Evolutionary conservation across 2,888 invertebrate species (phyloP).

Genomic region (Craniophora ligustri): DNA sequence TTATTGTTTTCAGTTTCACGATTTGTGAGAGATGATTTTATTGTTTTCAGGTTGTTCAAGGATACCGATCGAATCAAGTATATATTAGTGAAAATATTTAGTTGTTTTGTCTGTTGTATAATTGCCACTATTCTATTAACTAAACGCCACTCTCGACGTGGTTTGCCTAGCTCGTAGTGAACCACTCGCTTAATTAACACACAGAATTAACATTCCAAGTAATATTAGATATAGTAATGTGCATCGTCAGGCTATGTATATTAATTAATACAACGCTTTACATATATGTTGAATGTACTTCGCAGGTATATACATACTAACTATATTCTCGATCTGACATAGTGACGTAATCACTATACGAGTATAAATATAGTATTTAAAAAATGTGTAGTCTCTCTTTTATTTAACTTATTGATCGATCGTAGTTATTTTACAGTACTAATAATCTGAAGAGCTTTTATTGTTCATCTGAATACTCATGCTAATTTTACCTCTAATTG

Average conservation of each 20-base stretch:
- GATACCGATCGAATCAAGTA: constrained; percentile 83
- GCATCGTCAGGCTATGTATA: constrained; percentile 33
- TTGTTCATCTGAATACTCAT: too few species aligned
- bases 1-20: constrained; percentile 25
- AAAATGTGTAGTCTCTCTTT: too few species aligned
- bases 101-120: constrained; percentile 54
- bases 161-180: constrained; percentile 53
- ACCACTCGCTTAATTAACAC: constrained; percentile 52
- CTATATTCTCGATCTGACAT: constrained; percentile 22
- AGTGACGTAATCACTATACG: too few species aligned
- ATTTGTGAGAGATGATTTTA: constrained; percentile 56
- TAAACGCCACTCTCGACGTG: constrained; percentile 71
- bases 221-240: constrained; percentile 25
- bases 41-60: constrained; percentile 84
- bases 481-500: too few species aligned
- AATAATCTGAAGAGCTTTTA: too few species aligned
- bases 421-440: too few species aligned
- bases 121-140: constrained; percentile 41
- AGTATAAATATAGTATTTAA: too few species aligned
- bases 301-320: constrained; percentile 18
- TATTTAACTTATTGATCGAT: too few species aligned
- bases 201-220: constrained; percentile 44
- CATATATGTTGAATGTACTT: constrained; percentile 26
- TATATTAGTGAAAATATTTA: constrained; percentile 64
- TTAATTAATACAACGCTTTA: constrained; percentile 44